Percentiles rank a stretch among this genome's conserved stretches.
These are phyloP conservation scores for Celastrina argiolus DNA, from an alignment of 2,888 invertebrate genomes.

Conservation along the genomic window DNA sequence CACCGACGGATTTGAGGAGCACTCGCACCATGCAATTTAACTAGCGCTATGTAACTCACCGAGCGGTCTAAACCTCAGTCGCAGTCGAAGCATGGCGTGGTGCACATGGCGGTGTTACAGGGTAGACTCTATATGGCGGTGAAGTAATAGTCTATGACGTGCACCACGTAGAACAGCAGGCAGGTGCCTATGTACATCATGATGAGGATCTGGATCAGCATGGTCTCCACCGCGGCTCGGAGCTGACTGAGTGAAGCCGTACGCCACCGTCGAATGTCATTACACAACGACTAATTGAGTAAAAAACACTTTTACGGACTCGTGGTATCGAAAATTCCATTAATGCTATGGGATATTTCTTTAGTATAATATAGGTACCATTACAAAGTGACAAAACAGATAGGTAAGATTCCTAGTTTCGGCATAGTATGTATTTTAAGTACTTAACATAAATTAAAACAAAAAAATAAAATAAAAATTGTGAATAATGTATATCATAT, in stretches of 20 bases:
- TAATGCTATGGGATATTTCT: not conserved
- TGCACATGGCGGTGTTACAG: slow-evolving; percentile 4
- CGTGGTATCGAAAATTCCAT: slow-evolving; percentile 23
- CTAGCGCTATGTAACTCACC: slow-evolving; percentile 46
- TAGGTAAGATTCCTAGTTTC: too few species aligned
- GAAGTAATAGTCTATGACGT: slow-evolving; percentile 69
- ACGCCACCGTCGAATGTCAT: slow-evolving; percentile 36
- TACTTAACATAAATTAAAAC: too few species aligned
- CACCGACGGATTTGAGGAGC: too few species aligned
- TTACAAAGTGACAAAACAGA: too few species aligned
- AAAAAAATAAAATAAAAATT: too few species aligned
- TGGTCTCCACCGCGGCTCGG: slow-evolving; percentile 37
- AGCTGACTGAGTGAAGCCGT: slow-evolving; percentile 40
- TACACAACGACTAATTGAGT: slow-evolving; percentile 34
- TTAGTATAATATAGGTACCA: too few species aligned
- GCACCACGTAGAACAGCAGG: slow-evolving; percentile 67
- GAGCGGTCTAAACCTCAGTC: slow-evolving; percentile 44
- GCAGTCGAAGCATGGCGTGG: slow-evolving; percentile 4
- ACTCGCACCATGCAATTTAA: too few species aligned
- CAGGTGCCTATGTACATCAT: slow-evolving; percentile 74
- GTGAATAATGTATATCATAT: too few species aligned
- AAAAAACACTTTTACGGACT: slow-evolving; percentile 34
- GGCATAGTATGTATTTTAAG: too few species aligned
- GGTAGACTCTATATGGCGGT: slow-evolving; percentile 40
- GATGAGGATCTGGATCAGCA: slow-evolving; percentile 72